A percentile compares a stretch with the other conserved stretches of the same genome.
Conservation (phyloP, 2,888 invertebrate species). For the Cremastobaeus sp. region DNA sequence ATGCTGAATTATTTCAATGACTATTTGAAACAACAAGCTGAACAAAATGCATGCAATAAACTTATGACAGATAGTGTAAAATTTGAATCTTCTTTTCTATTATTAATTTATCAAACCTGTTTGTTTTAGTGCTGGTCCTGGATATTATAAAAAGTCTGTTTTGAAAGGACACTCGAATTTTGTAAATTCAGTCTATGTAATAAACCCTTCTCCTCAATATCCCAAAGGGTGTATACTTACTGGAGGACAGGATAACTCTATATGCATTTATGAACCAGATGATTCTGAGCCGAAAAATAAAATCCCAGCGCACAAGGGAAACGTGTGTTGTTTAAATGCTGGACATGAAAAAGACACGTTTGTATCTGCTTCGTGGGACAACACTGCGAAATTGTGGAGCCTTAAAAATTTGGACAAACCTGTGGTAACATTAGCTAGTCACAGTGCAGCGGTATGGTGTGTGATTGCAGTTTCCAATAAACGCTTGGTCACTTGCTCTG, state of each 20-base stretch:
- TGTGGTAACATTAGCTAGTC: constrained; percentile 37
- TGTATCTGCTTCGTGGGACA: constrained; percentile 96
- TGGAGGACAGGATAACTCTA: constrained; percentile 92
- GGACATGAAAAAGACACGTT: constrained; percentile 80
- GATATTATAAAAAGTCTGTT: constrained; percentile 83
- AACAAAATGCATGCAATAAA: too few species aligned
- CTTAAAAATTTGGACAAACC: constrained; percentile 78
- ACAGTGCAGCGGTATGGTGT: constrained; percentile 91
- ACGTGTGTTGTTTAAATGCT: constrained; percentile 81
- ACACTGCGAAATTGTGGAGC: constrained; percentile 90
- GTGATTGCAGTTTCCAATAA: constrained; percentile 81
- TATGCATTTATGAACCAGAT: constrained; percentile 87
- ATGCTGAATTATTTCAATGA: too few species aligned
- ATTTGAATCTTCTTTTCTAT: too few species aligned
- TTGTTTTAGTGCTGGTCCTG: constrained; percentile 80
- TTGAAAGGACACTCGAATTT: constrained; percentile 91
- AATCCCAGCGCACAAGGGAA: constrained; percentile 88
- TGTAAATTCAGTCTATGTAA: constrained; percentile 88
- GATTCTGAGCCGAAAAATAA: constrained; percentile 84
- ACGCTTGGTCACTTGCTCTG: constrained; percentile 90
- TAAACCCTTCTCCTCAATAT: constrained; percentile 84
- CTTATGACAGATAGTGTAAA: too few species aligned
- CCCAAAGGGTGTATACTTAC: constrained; percentile 90
- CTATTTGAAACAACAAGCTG: too few species aligned
- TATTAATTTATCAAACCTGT: too few species aligned